Evolutionary conservation across 30 jellyfish, hydroid and myxozoan genomes (phyloP).

Genomic region (Morbakka virulenta): DNA sequence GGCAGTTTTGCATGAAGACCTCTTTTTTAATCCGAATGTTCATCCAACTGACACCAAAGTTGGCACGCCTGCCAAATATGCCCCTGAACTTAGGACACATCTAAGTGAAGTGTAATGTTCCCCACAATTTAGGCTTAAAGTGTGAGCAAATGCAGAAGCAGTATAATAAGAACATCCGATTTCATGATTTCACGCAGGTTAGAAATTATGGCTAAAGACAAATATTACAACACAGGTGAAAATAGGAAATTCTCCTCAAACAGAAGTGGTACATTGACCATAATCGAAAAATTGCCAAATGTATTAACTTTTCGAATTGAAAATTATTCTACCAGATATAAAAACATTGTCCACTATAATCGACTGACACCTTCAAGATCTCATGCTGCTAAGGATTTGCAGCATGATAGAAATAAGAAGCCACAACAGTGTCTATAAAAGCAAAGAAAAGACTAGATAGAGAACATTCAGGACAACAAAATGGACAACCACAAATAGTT

Average conservation of each 20-base stretch:
- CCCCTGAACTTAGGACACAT: conserved; percentile 5
- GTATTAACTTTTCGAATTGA: conserved; percentile 15
- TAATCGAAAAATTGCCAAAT: conserved; percentile 16
- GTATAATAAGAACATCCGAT: conserved; percentile 5
- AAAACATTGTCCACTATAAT: conserved; percentile 12
- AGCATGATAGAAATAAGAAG: not conserved
- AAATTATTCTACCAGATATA: not conserved
- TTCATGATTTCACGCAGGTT: conserved; percentile 7
- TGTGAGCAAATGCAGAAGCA: conserved; percentile 16
- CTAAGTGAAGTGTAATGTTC: conserved; percentile 4
- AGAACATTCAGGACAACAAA: conserved; percentile 14
- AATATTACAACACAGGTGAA: conserved; percentile 9
- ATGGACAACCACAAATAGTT: conserved; percentile 6
- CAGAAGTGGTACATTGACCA: conserved; percentile 34
- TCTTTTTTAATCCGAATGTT: not conserved
- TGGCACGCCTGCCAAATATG: conserved; percentile 14
- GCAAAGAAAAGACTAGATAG: not conserved
- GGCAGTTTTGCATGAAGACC: conserved; percentile 16
- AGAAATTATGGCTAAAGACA: conserved; percentile 19
- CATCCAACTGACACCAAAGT: not conserved
- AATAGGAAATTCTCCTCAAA: not conserved
- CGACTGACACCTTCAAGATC: not conserved
- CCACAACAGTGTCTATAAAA: not conserved
- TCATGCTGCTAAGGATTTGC: not conserved
- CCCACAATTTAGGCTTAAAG: not conserved